Base-by-base conservation (phyloP, 2,888 invertebrate genomes). In the Actias luna region DNA sequence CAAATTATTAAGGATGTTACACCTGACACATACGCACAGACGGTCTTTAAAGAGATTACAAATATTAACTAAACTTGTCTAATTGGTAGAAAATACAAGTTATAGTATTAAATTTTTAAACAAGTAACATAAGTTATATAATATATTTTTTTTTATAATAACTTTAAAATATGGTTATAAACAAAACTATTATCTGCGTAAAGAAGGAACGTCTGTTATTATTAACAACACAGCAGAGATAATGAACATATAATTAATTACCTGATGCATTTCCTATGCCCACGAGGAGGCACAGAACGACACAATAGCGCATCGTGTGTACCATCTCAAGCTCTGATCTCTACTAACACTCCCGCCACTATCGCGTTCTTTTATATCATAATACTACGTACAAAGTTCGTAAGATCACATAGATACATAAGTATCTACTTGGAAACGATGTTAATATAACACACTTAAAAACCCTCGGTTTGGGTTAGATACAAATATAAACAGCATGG, bases 361-460 rank as follows among this genome's bases (percentile, higher is more conserved):
- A 63, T 67, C 66, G 69, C 81, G 84, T 85, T 88, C 90, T 89
- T n/a, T 83, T 90, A 90, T 90, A 90, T 82, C 70, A 73, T 77
- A 72, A 79, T 79, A 77, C 77, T 79, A 77, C 78, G 77, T 76
- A 76, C 78, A 74, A 76, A 82, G 80, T 83, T 80, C 77, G 71
- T 76, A 77, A 77, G 73, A 80, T 77, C 74, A n/a, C n/a, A 65
- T 72, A 73, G 69, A 72, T 73, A 74, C 70, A 69, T 79, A 82
- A 75, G 71, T 79, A 82, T 75, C 70, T 79, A 73, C 68, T 69
- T 78, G 76, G 84, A 86, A 87, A 86, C 79, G 78, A 80, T 83
- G 69, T 74, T 69, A 55, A 22, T 29, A 27, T n/a, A 16, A 16
- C n/a, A 55, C 55, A 55, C 55, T 27, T 29, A 29, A 55, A 29